phyloP scores from a whole-genome alignment of 2,113 vertebrate species.

The Myotis davidii region DNA sequence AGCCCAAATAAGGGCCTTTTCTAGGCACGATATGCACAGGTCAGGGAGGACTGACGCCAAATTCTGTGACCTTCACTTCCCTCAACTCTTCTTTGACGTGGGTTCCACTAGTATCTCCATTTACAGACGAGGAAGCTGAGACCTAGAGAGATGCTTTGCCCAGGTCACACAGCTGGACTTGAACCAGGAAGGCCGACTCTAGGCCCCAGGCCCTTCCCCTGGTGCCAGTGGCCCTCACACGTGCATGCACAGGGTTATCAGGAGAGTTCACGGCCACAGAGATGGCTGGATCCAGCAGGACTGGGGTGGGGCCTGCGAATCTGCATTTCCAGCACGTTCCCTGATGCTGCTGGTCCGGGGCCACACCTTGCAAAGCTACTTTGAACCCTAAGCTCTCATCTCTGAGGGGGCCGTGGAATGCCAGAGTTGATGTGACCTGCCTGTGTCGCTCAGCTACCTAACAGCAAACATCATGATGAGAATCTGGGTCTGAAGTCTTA shows the following conservation, averaged over 20 bases:
- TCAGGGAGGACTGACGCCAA: fast-evolving
- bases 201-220: neutral
- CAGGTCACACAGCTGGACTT: neutral
- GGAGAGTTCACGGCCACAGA: neutral
- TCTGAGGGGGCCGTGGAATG: neutral
- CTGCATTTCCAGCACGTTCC: neutral
- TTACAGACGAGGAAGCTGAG: neutral
- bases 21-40: neutral
- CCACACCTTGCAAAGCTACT: neutral
- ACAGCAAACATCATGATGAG: neutral
- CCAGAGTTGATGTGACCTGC: neutral
- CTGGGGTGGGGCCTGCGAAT: neutral
- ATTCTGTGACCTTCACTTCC: neutral
- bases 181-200: neutral
- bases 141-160: neutral
- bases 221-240: neutral
- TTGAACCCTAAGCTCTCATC: neutral
- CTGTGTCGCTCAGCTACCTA: neutral
- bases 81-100: neutral
- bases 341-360: neutral
- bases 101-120: too few relatives aligned
- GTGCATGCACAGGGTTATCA: neutral
- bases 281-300: neutral
- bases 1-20: neutral
- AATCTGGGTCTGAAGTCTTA: neutral